phyloP scores from a whole-genome alignment of 2,888 invertebrate species.

The Auanema freiburgensis region DNA sequence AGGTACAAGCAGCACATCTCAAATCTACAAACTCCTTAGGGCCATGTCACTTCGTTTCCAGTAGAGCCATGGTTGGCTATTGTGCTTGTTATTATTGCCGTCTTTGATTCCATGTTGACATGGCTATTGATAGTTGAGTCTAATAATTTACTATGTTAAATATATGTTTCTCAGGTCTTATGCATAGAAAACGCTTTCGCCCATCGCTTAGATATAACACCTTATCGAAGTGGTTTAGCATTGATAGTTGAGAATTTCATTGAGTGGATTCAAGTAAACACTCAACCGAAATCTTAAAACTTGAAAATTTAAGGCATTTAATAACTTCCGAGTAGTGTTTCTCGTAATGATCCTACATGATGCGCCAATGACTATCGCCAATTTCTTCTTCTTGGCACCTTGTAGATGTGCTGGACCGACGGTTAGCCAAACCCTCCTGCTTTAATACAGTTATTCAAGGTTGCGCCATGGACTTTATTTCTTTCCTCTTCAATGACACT shows the following conservation, averaged over 20 bases:
- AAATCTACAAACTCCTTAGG: conserved; percentile 25
- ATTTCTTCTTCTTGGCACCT: conserved; percentile 61
- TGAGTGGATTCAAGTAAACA: conserved; percentile 56
- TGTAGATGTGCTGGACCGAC: conserved; percentile 60
- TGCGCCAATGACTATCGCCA: conserved; percentile 60
- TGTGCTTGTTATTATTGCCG: conserved; percentile 42
- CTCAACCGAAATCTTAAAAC: background rate
- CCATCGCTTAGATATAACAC: conserved; percentile 57
- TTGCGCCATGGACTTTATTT: conserved; percentile 57
- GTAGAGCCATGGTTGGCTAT: conserved; percentile 56
- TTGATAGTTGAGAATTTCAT: conserved; percentile 59
- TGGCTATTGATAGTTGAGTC: conserved; percentile 52
- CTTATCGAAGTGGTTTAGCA: conserved; percentile 59
- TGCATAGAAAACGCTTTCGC: conserved; percentile 64
- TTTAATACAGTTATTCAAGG: conserved; percentile 19
- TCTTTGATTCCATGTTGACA: conserved; percentile 60
- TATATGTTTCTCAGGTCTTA: conserved; percentile 45
- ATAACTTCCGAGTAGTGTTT: conserved; percentile 64
- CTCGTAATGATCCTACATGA: conserved; percentile 62
- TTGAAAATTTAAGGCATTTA: conserved; percentile 48
- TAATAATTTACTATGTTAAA: background rate
- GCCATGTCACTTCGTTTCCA: conserved; percentile 59
- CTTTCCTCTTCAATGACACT: conserved; percentile 50
- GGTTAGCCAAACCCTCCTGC: conserved; percentile 26
- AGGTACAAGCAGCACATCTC: conserved; percentile 20